Percentiles rank a stretch among this genome's conserved stretches.
Conservation (phyloP, 1,140 invertebrate species). For the Drosophila kikkawai region DNA sequence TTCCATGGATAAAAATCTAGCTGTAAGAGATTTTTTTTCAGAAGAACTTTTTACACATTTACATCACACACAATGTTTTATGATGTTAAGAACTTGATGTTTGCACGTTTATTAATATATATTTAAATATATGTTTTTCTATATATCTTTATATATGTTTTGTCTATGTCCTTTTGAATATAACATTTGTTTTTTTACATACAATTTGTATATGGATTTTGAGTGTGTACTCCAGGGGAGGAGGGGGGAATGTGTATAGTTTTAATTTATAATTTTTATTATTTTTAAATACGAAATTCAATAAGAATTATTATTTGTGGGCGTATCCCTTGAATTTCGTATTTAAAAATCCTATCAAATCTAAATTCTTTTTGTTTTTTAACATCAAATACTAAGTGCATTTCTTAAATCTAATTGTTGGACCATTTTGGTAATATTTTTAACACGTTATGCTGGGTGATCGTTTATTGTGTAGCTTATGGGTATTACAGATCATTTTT, state of each 20-base stretch:
- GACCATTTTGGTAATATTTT: constrained; percentile 2
- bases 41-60: not conserved
- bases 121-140: not conserved
- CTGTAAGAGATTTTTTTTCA: constrained; percentile 7
- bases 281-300: no score
- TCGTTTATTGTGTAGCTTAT: not conserved
- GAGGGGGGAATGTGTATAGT: not conserved
- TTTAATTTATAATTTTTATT: not conserved
- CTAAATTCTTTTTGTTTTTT: not conserved
- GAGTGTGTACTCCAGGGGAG: not conserved
- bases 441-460: not conserved
- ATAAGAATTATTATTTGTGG: no score
- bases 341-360: not conserved
- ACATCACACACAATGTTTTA: constrained; percentile 14
- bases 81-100: constrained; percentile 22
- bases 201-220: constrained; percentile 20
- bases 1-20: constrained; percentile 15
- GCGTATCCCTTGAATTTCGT: not conserved
- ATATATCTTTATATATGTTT: constrained; percentile 27
- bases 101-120: constrained; percentile 57
- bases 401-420: constrained; percentile 6
- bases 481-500: not conserved
- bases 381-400: not conserved
- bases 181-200: constrained; percentile 46
- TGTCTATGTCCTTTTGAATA: constrained; percentile 25